Conservation (phyloP, 2,888 invertebrate species). For the Tillus elongatus region DNA sequence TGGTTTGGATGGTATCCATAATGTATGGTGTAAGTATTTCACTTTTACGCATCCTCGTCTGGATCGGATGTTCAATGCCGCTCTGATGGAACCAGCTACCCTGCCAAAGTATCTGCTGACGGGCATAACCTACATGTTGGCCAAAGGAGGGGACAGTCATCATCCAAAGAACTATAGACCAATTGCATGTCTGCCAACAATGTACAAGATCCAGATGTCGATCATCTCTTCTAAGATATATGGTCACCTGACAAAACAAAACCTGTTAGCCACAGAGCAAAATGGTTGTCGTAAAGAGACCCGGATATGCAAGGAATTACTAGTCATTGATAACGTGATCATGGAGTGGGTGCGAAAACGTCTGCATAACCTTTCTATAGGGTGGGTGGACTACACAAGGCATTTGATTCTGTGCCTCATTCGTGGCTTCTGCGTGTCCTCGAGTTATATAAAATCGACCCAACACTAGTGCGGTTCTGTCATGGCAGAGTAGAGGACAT, state of each 20-base stretch:
- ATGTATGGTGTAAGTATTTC: too few relatives aligned
- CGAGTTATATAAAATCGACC: too few relatives aligned
- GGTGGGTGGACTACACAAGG: too few relatives aligned
- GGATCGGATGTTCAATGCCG: too few relatives aligned
- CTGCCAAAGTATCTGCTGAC: too few relatives aligned
- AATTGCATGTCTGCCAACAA: conserved; percentile 18
- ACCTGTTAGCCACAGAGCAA: conserved; percentile 14
- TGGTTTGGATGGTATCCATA: too few relatives aligned
- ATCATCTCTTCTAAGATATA: conserved; percentile 12
- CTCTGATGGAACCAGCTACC: too few relatives aligned
- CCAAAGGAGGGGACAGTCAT: neutral
- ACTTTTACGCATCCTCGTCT: too few relatives aligned
- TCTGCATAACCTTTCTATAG: conserved; percentile 4
- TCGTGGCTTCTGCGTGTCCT: too few relatives aligned
- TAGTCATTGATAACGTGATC: conserved; percentile 13
- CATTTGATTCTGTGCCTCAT: too few relatives aligned
- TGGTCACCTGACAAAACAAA: conserved; percentile 8
- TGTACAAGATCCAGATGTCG: conserved; percentile 15
- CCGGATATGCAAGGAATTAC: conserved; percentile 14
- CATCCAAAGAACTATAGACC: conserved; percentile 16
- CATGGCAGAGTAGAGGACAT: too few relatives aligned
- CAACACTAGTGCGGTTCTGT: too few relatives aligned
- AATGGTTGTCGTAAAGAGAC: conserved; percentile 12
- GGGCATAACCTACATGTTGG: neutral
- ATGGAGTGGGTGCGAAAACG: conserved; percentile 7